These are phyloP conservation scores for Xanthorhoe designata DNA, from an alignment of 2,888 invertebrate genomes.

Conservation along the genomic window DNA sequence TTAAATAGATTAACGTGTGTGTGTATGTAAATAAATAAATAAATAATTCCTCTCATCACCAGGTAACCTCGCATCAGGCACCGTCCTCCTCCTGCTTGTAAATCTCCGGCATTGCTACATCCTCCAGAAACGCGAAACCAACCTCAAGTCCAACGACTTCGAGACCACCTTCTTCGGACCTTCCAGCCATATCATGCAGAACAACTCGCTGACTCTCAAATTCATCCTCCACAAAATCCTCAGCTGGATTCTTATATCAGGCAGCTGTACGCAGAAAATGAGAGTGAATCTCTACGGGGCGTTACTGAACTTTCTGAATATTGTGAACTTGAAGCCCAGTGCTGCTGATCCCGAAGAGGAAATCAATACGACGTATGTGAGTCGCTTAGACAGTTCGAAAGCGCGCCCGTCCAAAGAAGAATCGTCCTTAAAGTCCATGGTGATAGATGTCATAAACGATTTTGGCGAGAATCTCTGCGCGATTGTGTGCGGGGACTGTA, in stretches of 20 bases:
- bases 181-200: slow-evolving; percentile 81
- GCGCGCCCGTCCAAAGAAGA: slow-evolving; percentile 63
- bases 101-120: slow-evolving; percentile 90
- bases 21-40: too few relatives aligned
- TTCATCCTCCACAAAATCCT: slow-evolving; percentile 91
- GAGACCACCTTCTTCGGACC: slow-evolving; percentile 78
- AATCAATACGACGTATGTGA: slow-evolving; percentile 84
- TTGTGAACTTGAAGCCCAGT: slow-evolving; percentile 86
- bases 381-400: slow-evolving; percentile 87
- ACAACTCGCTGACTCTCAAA: slow-evolving; percentile 88
- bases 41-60: not conserved
- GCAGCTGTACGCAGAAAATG: slow-evolving; percentile 92
- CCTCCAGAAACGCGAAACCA: slow-evolving; percentile 77
- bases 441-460: slow-evolving; percentile 84
- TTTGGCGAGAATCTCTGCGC: slow-evolving; percentile 94
- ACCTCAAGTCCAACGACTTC: slow-evolving; percentile 70
- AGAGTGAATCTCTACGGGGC: slow-evolving; percentile 95
- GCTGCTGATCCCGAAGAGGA: slow-evolving; percentile 71
- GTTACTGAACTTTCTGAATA: slow-evolving; percentile 91
- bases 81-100: slow-evolving; percentile 91
- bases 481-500: slow-evolving; percentile 93
- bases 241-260: slow-evolving; percentile 93
- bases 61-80: slow-evolving; percentile 91
- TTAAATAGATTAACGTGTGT: too few relatives aligned
- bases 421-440: slow-evolving; percentile 74